phyloP scores from a whole-genome alignment of 2,113 vertebrate genomes.

The Lanius ludovicianus region DNA sequence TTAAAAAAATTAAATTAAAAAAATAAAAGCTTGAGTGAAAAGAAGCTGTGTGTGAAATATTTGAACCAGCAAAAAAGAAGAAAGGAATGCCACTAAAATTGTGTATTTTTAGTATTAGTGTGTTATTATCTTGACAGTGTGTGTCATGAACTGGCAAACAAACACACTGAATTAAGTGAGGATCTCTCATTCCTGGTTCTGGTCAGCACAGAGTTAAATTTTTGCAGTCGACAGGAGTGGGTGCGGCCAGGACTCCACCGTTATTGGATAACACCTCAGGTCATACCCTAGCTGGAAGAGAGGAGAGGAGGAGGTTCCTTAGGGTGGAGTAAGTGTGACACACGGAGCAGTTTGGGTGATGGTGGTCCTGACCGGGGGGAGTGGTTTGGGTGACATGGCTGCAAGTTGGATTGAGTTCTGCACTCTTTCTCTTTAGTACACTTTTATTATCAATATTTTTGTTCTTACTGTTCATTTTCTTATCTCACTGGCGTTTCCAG shows the following conservation, averaged over 20 bases:
- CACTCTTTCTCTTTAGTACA: neutral
- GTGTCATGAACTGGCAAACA: neutral
- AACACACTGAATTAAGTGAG: neutral
- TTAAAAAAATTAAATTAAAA: neutral
- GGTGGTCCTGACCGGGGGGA: neutral
- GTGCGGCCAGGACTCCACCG: neutral
- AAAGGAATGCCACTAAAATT: neutral
- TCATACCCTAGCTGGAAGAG: neutral
- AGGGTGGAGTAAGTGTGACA: neutral
- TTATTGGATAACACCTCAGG: neutral
- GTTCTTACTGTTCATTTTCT: neutral
- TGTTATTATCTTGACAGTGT: neutral
- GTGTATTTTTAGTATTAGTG: neutral
- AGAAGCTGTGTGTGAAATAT: neutral
- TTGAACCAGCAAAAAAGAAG: neutral
- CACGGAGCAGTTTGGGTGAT: neutral
- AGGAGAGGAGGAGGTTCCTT: neutral
- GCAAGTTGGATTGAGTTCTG: neutral
- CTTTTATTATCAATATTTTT: neutral
- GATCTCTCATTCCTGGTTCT: neutral
- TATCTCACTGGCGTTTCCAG: neutral
- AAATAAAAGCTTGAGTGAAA: neutral
- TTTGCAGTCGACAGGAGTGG: neutral
- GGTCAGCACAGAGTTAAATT: neutral
- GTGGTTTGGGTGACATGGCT: neutral